Conservation (phyloP, 2,797 vertebrate genomes). For the Pseudochaenichthys georgianus region DNA sequence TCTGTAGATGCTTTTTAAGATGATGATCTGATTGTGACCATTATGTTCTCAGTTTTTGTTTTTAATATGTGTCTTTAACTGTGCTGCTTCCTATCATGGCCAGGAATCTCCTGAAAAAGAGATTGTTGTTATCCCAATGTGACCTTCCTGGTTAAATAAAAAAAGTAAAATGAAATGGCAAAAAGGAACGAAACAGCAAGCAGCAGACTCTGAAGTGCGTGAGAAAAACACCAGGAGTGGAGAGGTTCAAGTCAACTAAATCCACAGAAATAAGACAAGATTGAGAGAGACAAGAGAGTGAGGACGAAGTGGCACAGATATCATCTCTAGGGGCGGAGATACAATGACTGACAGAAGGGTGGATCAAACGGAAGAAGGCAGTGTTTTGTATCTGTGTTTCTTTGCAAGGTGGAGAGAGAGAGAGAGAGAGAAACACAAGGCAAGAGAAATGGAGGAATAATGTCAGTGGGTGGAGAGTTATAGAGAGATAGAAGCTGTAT, state of each 20-base stretch:
- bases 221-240: constrained; percentile 28
- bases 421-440: constrained; percentile 5
- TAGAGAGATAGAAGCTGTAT: constrained; percentile 49
- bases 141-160: too few species aligned
- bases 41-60: too few species aligned
- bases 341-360: constrained; percentile 30
- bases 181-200: constrained; percentile 11
- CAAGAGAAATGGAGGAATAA: constrained; percentile 27
- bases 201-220: constrained; percentile 11
- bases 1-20: too few species aligned
- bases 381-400: constrained; percentile 18
- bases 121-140: too few species aligned
- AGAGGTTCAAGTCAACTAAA: constrained; percentile 51
- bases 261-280: constrained; percentile 45
- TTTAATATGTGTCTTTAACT: too few species aligned
- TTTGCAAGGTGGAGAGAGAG: constrained; percentile 15
- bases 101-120: too few species aligned
- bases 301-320: constrained; percentile 64
- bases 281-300: constrained; percentile 22
- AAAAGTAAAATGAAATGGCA: background rate
- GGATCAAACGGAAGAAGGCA: constrained; percentile 30
- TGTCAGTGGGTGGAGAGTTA: constrained; percentile 41
- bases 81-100: too few species aligned
- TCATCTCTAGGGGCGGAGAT: constrained; percentile 38
- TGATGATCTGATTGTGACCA: too few species aligned